Conservation (phyloP, 2,888 invertebrate species). For the Busseola fusca region DNA sequence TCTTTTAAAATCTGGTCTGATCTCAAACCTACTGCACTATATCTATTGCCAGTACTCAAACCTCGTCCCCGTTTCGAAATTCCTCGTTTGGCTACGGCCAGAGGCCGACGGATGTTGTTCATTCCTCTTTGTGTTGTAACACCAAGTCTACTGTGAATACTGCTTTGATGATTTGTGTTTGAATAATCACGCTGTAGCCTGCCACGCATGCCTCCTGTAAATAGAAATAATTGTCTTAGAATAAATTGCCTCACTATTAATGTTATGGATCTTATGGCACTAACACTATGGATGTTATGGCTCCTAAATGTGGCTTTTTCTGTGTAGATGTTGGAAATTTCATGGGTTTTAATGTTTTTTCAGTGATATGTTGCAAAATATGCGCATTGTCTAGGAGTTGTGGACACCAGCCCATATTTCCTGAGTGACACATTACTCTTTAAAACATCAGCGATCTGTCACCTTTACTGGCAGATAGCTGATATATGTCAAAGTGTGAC, state of each 20-base stretch:
- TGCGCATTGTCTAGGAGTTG: too few relatives aligned
- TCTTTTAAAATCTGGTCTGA: slow-evolving; percentile 85
- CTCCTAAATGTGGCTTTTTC: neutral
- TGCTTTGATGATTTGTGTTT: slow-evolving; percentile 71
- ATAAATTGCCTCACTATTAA: neutral
- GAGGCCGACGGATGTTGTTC: slow-evolving; percentile 72
- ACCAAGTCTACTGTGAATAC: slow-evolving; percentile 81
- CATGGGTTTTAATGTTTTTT: neutral
- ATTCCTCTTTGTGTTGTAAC: slow-evolving; percentile 76
- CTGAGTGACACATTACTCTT: too few relatives aligned
- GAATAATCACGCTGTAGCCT: slow-evolving; percentile 75
- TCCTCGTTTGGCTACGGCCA: slow-evolving; percentile 83
- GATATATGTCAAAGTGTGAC: too few relatives aligned
- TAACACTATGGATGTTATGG: too few relatives aligned
- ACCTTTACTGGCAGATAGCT: too few relatives aligned
- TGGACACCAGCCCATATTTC: too few relatives aligned
- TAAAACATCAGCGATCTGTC: too few relatives aligned
- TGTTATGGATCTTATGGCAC: neutral
- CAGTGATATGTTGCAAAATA: neutral
- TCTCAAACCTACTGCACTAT: slow-evolving; percentile 82
- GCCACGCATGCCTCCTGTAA: slow-evolving; percentile 76
- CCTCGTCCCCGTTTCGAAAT: slow-evolving; percentile 84
- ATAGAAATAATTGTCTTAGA: slow-evolving; percentile 3
- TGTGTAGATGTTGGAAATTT: neutral
- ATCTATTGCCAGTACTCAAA: slow-evolving; percentile 77